These are phyloP conservation scores for Nibea coibor DNA, from an alignment of 2,113 vertebrate species.

Conservation along the genomic window DNA sequence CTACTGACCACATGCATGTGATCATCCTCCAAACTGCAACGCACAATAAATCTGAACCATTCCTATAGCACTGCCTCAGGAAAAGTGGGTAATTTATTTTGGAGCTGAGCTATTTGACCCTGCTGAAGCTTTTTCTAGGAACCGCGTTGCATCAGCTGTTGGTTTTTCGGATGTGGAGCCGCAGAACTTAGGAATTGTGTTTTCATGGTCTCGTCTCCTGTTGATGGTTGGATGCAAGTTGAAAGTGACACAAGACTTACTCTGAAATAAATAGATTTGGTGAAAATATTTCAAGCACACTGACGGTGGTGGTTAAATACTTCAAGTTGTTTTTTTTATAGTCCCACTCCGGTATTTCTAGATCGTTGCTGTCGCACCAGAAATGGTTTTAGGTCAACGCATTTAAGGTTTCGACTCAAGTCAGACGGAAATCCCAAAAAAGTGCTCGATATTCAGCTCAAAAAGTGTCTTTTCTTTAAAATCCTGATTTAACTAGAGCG, in stretches of 20 bases:
- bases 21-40: conserved; percentile 85
- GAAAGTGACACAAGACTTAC: neutral
- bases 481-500: too few relatives aligned
- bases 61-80: conserved; percentile 60
- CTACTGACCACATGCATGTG: conserved; percentile 89
- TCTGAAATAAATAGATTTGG: neutral
- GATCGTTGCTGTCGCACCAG: neutral
- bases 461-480: neutral
- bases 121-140: conserved; percentile 43
- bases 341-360: neutral
- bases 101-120: conserved; percentile 56
- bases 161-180: conserved; percentile 25
- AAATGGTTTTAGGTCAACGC: neutral
- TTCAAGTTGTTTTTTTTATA: neutral
- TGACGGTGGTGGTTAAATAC: neutral
- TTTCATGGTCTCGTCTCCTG: neutral
- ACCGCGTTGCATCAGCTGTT: conserved; percentile 36
- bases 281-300: neutral
- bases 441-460: neutral
- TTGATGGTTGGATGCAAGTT: neutral
- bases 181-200: neutral
- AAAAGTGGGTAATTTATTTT: conserved; percentile 72
- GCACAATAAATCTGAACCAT: conserved; percentile 73
- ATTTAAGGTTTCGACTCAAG: neutral
- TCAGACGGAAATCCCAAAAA: neutral